Evolutionary conservation across 2,888 invertebrate genomes (phyloP).

Genomic region (Heliconius cydno): DNA sequence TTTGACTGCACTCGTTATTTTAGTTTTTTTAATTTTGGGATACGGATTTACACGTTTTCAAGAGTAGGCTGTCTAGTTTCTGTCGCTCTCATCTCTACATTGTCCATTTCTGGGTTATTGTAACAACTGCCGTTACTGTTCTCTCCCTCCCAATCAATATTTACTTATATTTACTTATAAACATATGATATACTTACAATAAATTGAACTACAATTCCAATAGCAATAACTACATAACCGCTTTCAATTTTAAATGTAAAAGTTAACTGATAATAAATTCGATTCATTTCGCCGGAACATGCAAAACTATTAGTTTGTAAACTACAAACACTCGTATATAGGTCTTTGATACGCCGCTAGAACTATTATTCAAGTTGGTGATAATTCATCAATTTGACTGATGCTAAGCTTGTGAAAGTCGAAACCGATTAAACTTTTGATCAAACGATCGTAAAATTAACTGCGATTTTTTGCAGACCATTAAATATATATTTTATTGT

Average conservation of each 20-base stretch:
- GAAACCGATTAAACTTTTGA: constrained; percentile 56
- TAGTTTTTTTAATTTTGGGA: too few relatives aligned
- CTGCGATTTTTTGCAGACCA: constrained; percentile 32
- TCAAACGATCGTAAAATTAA: constrained; percentile 44
- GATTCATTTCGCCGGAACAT: constrained; percentile 15
- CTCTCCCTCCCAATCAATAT: too few relatives aligned
- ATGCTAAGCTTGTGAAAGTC: constrained; percentile 59
- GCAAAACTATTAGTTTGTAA: constrained; percentile 9
- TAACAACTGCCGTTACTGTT: too few relatives aligned
- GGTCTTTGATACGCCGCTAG: constrained; percentile 52
- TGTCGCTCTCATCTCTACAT: too few relatives aligned
- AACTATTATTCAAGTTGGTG: constrained; percentile 49
- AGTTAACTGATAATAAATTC: constrained; percentile 19
- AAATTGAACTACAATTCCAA: not conserved
- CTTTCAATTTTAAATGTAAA: constrained; percentile 27
- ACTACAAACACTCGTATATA: not conserved
- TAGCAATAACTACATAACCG: not conserved
- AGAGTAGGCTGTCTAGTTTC: too few relatives aligned
- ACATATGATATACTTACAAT: too few relatives aligned
- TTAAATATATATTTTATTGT: constrained; percentile 18
- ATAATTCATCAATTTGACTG: constrained; percentile 57
- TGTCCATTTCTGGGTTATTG: too few relatives aligned
- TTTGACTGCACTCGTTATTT: too few relatives aligned
- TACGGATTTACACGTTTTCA: too few relatives aligned
- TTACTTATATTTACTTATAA: not conserved